These are phyloP conservation scores for Trinorchestia longiramus DNA, from an alignment of 1,140 invertebrate species.

Conservation along the genomic window DNA sequence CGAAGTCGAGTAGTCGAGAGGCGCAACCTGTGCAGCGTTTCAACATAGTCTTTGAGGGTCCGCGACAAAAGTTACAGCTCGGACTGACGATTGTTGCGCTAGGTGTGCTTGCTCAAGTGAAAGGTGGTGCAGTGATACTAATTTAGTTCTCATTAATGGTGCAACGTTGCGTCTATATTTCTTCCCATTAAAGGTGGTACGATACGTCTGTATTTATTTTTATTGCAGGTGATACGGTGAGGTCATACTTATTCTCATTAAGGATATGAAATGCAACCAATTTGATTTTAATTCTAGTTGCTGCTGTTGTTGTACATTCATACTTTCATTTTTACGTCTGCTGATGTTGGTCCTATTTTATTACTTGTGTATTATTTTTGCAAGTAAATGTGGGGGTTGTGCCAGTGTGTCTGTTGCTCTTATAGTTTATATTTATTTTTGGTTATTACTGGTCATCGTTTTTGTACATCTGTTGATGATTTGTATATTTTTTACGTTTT, in stretches of 20 bases:
- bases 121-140: neutral
- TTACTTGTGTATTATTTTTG: neutral
- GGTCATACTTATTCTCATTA: neutral
- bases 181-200: neutral
- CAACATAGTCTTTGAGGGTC: neutral
- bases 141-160: neutral
- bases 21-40: neutral
- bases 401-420: too few relatives aligned
- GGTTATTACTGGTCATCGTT: too few relatives aligned
- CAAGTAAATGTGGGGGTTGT: too few relatives aligned
- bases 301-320: neutral
- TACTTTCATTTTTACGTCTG: neutral
- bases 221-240: neutral
- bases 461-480: neutral
- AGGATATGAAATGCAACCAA: neutral
- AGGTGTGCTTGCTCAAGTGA: neutral
- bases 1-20: neutral
- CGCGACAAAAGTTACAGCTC: neutral
- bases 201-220: neutral
- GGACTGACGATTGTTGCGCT: neutral
- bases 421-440: too few relatives aligned
- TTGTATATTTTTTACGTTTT: too few relatives aligned
- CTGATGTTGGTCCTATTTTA: neutral
- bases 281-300: neutral
- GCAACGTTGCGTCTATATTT: neutral